These are phyloP conservation scores for Artibeus lituratus DNA, from an alignment of 2,797 vertebrate genomes.

Conservation along the genomic window DNA sequence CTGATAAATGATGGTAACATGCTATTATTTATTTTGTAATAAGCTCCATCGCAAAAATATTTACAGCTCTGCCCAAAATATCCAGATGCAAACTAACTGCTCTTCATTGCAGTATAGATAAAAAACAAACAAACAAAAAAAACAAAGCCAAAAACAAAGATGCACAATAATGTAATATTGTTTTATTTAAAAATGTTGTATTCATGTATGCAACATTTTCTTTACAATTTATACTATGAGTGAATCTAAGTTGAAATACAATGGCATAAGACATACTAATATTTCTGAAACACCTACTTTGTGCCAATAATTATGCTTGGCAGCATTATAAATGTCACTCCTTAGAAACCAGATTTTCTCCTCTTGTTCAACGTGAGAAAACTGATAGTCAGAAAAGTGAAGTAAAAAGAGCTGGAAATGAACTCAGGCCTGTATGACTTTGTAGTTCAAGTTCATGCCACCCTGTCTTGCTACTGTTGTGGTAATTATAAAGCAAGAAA, in stretches of 20 bases:
- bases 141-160: neutral
- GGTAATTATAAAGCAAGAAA: neutral
- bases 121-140: neutral
- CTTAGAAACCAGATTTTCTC: neutral
- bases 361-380: neutral
- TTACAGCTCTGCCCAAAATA: neutral
- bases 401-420: neutral
- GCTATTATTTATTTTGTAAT: neutral
- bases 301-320: neutral
- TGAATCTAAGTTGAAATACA: neutral
- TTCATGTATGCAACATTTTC: neutral
- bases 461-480: neutral
- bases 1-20: neutral
- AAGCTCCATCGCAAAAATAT: neutral
- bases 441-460: neutral
- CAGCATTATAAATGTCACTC: neutral
- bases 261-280: neutral
- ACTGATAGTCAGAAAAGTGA: neutral
- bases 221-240: neutral
- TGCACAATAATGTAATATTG: neutral
- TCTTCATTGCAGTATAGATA: neutral
- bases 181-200: neutral
- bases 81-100: neutral
- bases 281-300: neutral
- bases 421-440: neutral